Conservation (phyloP, 1,140 invertebrate genomes). For the Scaptomyza pallida region DNA sequence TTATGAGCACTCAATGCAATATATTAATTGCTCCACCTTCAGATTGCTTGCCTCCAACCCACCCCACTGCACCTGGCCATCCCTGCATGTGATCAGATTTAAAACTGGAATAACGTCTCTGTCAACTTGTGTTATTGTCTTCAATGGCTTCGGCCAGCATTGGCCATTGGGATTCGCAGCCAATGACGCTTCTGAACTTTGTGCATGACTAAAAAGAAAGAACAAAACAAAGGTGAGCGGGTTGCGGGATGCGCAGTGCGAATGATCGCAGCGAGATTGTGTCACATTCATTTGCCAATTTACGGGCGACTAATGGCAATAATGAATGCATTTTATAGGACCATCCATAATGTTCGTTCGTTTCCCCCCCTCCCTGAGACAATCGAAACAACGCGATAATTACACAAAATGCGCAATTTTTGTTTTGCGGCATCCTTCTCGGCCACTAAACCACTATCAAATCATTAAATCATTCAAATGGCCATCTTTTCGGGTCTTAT, state of each 20-base stretch:
- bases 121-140: constrained; percentile 35
- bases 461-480: constrained; percentile 26
- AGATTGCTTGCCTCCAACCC: constrained; percentile 17
- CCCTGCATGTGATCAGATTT: constrained; percentile 63
- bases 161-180: constrained; percentile 13
- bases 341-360: constrained; percentile 68
- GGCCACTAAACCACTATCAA: constrained; percentile 23
- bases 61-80: not conserved
- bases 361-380: constrained; percentile 14
- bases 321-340: constrained; percentile 79
- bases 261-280: constrained; percentile 19
- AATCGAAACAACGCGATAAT: constrained; percentile 64
- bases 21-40: constrained; percentile 69
- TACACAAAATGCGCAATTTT: constrained; percentile 65
- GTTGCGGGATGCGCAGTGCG: constrained; percentile 19
- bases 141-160: constrained; percentile 34
- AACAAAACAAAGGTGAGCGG: constrained; percentile 3
- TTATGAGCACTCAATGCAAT: constrained; percentile 73
- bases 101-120: constrained; percentile 81
- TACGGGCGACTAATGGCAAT: constrained; percentile 81
- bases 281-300: constrained; percentile 78
- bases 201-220: constrained; percentile 29
- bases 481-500: constrained; percentile 3
- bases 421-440: constrained; percentile 23
- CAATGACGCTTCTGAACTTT: constrained; percentile 52